These are phyloP conservation scores for Zosterops japonicus DNA, from an alignment of 2,113 vertebrate genomes.

Conservation along the genomic window DNA sequence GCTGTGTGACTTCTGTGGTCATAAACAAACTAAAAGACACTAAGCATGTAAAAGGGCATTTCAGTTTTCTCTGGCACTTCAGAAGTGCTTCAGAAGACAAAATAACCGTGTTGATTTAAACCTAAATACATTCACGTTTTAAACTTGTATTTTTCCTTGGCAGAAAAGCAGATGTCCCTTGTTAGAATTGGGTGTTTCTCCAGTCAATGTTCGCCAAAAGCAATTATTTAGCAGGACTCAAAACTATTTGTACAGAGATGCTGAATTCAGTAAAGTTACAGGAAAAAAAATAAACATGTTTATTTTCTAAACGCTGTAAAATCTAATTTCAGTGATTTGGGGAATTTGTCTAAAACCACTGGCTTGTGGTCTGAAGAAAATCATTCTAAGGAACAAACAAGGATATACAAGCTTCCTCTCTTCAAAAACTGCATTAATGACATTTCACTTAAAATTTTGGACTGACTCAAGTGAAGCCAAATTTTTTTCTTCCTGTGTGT, in stretches of 20 bases:
- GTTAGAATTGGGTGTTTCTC: not conserved
- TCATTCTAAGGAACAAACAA: not conserved
- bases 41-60: not conserved
- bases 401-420: not conserved
- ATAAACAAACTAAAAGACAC: not conserved
- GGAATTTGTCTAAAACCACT: not conserved
- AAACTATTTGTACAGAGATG: not conserved
- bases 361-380: not conserved
- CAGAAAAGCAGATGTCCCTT: not conserved
- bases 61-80: not conserved
- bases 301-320: not conserved
- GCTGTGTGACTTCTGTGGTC: too few relatives aligned
- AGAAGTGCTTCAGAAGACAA: not conserved
- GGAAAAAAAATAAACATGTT: not conserved
- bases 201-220: not conserved
- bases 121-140: not conserved
- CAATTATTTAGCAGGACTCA: not conserved
- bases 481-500: fast-evolving
- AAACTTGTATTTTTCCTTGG: not conserved
- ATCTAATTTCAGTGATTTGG: not conserved
- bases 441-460: not conserved
- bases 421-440: not conserved
- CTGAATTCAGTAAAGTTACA: not conserved
- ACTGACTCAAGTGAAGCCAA: not conserved
- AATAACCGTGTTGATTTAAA: not conserved